Evolutionary conservation across 2,113 vertebrate species (phyloP).

Genomic region (Progne subis): DNA sequence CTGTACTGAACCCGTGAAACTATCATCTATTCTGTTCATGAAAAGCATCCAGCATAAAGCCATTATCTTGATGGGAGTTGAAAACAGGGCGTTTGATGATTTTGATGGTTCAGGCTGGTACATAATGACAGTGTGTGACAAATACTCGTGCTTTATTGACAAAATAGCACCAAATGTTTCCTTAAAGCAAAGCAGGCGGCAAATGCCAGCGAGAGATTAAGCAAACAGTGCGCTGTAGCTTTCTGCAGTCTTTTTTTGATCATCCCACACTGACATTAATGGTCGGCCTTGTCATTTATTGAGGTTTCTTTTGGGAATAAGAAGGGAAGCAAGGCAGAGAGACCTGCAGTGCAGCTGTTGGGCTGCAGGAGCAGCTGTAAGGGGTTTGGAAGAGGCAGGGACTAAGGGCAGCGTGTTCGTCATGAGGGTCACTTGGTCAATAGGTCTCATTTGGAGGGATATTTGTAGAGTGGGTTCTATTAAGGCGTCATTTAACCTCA

Average conservation of each 20-base stretch:
- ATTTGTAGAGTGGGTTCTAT: background rate
- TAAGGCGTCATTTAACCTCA: accelerated
- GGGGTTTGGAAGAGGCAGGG: background rate
- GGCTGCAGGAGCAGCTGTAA: background rate
- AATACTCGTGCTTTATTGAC: slow-evolving; percentile 40
- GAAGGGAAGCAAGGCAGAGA: background rate
- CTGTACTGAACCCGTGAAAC: background rate
- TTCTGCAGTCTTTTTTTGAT: background rate
- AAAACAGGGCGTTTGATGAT: background rate
- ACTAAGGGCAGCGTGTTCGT: accelerated
- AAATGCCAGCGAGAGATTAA: background rate
- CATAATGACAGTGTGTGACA: slow-evolving; percentile 41
- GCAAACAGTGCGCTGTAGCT: background rate
- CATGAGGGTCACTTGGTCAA: accelerated
- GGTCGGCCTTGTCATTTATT: background rate
- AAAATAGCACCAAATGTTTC: slow-evolving; percentile 48
- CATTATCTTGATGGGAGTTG: background rate
- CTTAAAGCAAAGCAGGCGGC: background rate
- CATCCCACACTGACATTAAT: background rate
- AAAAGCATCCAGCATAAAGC: slow-evolving; percentile 9
- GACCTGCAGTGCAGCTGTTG: background rate
- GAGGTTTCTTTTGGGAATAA: background rate
- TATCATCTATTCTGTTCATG: background rate
- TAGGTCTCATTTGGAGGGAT: background rate
- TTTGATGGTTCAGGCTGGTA: background rate